Evolutionary conservation across 2,888 invertebrate species (phyloP).

Genomic region (Anticlea derivata): DNA sequence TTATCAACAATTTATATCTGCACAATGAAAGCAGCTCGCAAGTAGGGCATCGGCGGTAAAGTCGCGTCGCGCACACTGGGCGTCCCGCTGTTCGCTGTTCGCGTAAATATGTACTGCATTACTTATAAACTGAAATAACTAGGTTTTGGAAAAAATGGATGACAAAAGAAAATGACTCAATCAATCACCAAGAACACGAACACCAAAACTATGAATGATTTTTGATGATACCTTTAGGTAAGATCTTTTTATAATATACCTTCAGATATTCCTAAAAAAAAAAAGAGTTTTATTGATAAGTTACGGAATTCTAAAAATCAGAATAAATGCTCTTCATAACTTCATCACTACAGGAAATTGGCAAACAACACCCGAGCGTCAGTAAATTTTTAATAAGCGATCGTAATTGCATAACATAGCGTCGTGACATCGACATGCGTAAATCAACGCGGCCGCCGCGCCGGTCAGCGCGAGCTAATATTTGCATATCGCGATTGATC

Average conservation of each 20-base stretch:
- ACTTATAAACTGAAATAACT: too few relatives aligned
- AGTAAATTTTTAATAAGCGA: conserved; percentile 79
- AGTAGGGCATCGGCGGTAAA: conserved; percentile 31
- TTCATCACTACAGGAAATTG: conserved; percentile 28
- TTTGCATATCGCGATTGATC: conserved; percentile 83
- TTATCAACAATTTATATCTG: conserved; percentile 38
- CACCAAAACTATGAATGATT: too few relatives aligned
- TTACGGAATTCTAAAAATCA: too few relatives aligned
- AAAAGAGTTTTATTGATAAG: too few relatives aligned
- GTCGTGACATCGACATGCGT: conserved; percentile 66
- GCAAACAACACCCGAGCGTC: conserved; percentile 37
- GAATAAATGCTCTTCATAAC: conserved; percentile 4
- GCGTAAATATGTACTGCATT: too few relatives aligned
- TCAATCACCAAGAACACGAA: too few relatives aligned
- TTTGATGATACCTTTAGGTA: too few relatives aligned
- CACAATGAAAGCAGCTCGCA: conserved; percentile 37
- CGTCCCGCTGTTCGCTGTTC: conserved; percentile 49
- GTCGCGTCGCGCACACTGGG: conserved; percentile 45
- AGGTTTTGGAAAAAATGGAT: background rate
- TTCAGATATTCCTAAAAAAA: too few relatives aligned
- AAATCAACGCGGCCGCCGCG: conserved; percentile 65
- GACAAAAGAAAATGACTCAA: too few relatives aligned
- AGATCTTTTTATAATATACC: too few relatives aligned
- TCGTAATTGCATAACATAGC: conserved; percentile 77
- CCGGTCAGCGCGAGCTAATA: conserved; percentile 75